Conservation (phyloP, 2,797 vertebrate genomes). For the Aselliscus stoliczkanus region DNA sequence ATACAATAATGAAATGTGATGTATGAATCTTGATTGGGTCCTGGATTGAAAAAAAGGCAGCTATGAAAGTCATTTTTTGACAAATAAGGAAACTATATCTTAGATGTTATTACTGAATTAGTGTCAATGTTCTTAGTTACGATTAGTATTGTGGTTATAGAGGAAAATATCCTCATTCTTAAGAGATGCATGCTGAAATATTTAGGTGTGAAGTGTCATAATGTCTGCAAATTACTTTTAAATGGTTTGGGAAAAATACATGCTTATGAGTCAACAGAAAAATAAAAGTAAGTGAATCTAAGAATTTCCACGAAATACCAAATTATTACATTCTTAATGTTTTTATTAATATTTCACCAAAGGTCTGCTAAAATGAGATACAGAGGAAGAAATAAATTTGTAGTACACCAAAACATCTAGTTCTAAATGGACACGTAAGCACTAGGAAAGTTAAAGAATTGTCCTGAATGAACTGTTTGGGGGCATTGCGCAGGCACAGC, state of each 20-base stretch:
- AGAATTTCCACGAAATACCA: not conserved
- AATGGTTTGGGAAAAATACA: not conserved
- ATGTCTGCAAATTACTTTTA: not conserved
- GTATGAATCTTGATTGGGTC: not conserved
- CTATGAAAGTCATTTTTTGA: not conserved
- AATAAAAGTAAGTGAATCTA: slow-evolving; percentile 19
- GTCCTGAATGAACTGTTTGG: not conserved
- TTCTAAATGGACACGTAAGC: not conserved
- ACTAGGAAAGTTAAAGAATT: not conserved
- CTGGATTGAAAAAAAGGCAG: not conserved
- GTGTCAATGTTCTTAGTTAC: not conserved
- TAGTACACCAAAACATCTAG: not conserved
- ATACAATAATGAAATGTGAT: not conserved
- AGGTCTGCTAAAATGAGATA: not conserved
- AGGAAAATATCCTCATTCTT: not conserved
- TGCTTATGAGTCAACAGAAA: not conserved
- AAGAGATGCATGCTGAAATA: not conserved
- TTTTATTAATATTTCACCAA: not conserved
- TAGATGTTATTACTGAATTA: not conserved
- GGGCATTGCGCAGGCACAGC: not conserved
- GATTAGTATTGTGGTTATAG: not conserved
- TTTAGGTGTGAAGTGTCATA: not conserved
- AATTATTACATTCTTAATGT: not conserved
- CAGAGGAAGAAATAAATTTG: not conserved
- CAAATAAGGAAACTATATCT: not conserved